Evolutionary conservation across 2,113 vertebrate species (phyloP).

Genomic region (Oxygymnocypris stewartii): DNA sequence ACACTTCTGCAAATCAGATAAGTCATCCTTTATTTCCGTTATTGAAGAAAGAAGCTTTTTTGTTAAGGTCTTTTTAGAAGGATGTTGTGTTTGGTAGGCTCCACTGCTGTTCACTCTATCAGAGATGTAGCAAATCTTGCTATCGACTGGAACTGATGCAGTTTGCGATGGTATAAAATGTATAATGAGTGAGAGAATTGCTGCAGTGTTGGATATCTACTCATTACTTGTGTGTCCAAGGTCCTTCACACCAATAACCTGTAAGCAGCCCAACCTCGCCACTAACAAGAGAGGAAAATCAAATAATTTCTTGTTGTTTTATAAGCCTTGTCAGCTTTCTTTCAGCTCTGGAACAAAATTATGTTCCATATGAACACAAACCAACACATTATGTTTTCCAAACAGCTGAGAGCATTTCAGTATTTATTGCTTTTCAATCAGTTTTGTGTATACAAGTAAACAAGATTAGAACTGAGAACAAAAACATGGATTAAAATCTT

Average conservation of each 20-base stretch:
- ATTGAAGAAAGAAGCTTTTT: conserved; percentile 1
- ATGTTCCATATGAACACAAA: background rate
- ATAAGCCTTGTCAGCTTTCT: background rate
- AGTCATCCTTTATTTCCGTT: background rate
- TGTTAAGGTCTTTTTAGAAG: background rate
- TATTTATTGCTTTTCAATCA: background rate
- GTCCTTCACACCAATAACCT: conserved; percentile 39
- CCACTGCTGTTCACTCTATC: background rate
- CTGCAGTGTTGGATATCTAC: conserved; percentile 4
- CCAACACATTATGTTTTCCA: background rate
- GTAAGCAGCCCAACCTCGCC: background rate
- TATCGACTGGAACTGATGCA: conserved; percentile 29
- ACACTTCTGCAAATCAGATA: background rate
- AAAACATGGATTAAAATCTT: background rate
- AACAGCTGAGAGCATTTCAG: background rate
- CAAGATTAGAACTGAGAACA: background rate
- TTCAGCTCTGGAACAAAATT: background rate
- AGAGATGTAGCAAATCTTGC: conserved; percentile 17
- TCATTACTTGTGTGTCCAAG: conserved; percentile 28
- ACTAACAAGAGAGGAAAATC: conserved; percentile 11
- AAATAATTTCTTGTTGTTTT: background rate
- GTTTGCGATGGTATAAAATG: conserved; percentile 25
- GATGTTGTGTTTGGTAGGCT: background rate
- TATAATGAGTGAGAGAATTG: conserved; percentile 34
- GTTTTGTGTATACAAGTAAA: background rate